These are phyloP conservation scores for Phalacrocorax carbo DNA, from an alignment of 2,113 vertebrate genomes.

Conservation along the genomic window DNA sequence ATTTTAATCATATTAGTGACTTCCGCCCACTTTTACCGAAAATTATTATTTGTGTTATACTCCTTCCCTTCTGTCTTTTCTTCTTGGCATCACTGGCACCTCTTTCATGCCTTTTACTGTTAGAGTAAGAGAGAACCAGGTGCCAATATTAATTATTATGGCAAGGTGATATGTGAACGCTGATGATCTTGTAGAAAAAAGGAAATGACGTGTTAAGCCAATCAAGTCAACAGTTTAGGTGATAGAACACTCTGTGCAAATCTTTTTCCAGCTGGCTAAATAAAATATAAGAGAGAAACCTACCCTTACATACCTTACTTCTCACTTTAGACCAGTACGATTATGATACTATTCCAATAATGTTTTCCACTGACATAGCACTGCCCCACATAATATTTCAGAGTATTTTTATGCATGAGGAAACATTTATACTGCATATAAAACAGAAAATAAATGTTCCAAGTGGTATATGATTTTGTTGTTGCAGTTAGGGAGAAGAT, in stretches of 20 bases:
- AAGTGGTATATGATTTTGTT: not conserved
- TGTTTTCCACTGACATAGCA: not conserved
- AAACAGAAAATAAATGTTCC: not conserved
- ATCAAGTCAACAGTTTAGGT: not conserved
- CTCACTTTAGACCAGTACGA: not conserved
- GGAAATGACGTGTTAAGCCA: not conserved
- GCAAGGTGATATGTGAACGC: not conserved
- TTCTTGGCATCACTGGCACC: not conserved
- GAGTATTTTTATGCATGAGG: not conserved
- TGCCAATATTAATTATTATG: not conserved
- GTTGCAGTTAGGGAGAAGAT: not conserved
- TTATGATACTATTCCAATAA: not conserved
- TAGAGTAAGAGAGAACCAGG: not conserved
- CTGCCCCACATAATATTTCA: not conserved
- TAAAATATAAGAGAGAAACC: not conserved
- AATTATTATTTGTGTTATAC: not conserved
- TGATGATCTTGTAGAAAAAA: not conserved
- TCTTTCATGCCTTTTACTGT: not conserved
- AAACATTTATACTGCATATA: not conserved
- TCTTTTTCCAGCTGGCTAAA: not conserved
- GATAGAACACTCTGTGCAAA: not conserved
- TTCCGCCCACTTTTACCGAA: fast-evolving
- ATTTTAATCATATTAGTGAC: not conserved
- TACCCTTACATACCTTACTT: not conserved
- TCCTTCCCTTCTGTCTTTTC: not conserved